Conservation (phyloP, 2,888 invertebrate species). For the Capitulum mitella region DNA sequence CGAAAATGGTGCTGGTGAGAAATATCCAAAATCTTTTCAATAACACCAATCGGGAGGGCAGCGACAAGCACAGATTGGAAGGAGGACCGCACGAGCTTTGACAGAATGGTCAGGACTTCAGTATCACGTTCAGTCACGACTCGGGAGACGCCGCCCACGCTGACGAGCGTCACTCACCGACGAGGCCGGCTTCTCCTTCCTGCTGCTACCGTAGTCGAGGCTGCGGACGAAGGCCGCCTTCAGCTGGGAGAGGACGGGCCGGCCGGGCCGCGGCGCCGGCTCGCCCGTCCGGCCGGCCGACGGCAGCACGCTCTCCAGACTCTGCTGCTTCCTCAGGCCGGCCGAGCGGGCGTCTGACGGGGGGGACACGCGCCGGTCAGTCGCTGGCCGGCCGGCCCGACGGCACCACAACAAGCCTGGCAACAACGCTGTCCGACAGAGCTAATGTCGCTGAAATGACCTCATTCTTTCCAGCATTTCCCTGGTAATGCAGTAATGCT, state of each 20-base stretch:
- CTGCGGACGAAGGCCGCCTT: constrained; percentile 13
- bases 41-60: neutral
- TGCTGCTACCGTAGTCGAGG: neutral
- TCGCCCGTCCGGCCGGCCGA: neutral
- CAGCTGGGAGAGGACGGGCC: constrained; percentile 7
- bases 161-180: neutral
- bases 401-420: no score
- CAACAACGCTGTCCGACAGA: no score
- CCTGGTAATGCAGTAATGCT: no score
- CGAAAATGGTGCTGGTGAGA: no score
- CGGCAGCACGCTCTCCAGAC: constrained; percentile 16
- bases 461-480: no score
- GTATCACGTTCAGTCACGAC: neutral
- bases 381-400: no score
- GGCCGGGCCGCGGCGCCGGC: neutral
- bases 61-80: neutral
- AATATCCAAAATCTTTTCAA: neutral
- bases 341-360: neutral
- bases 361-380: neutral
- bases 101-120: no score
- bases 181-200: neutral
- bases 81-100: no score
- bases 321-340: constrained; percentile 11
- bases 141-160: neutral
- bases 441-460: no score